A percentile compares a stretch with the other conserved stretches of the same genome.
Evolutionary conservation across 2,888 invertebrate species (phyloP).

Genomic region (Agriopis marginaria): DNA sequence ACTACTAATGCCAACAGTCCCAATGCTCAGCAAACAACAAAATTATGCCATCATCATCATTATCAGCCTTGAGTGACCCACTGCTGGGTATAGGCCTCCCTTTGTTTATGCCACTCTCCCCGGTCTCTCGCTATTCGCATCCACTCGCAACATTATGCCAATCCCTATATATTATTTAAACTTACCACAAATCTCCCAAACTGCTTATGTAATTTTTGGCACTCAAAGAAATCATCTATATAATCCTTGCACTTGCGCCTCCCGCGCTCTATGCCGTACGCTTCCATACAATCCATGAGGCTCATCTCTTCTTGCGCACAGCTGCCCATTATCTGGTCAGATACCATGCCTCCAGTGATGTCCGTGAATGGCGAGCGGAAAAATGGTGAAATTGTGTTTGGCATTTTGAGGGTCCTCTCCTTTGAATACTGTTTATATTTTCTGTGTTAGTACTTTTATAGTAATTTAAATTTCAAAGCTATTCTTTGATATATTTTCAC

Average conservation of each 20-base stretch:
- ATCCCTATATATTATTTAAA: slow-evolving; percentile 11
- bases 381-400: slow-evolving; percentile 80
- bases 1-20: too few relatives aligned
- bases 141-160: too few relatives aligned
- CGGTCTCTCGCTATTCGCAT: too few relatives aligned
- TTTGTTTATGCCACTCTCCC: too few relatives aligned
- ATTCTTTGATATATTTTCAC: background rate
- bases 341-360: slow-evolving; percentile 87
- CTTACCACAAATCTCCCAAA: slow-evolving; percentile 82
- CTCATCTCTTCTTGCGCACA: slow-evolving; percentile 90
- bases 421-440: background rate
- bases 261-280: slow-evolving; percentile 89
- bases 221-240: slow-evolving; percentile 90
- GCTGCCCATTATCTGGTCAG: slow-evolving; percentile 86
- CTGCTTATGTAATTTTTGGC: slow-evolving; percentile 86
- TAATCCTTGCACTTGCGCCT: slow-evolving; percentile 85
- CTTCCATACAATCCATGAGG: slow-evolving; percentile 91
- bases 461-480: background rate
- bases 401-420: slow-evolving; percentile 40
- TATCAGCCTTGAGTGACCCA: too few relatives aligned
- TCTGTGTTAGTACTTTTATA: background rate
- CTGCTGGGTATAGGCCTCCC: too few relatives aligned
- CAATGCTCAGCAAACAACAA: background rate
- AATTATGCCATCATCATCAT: too few relatives aligned
- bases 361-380: slow-evolving; percentile 90